phyloP scores from a whole-genome alignment of 2,888 invertebrate species.

The Sicus ferrugineus region DNA sequence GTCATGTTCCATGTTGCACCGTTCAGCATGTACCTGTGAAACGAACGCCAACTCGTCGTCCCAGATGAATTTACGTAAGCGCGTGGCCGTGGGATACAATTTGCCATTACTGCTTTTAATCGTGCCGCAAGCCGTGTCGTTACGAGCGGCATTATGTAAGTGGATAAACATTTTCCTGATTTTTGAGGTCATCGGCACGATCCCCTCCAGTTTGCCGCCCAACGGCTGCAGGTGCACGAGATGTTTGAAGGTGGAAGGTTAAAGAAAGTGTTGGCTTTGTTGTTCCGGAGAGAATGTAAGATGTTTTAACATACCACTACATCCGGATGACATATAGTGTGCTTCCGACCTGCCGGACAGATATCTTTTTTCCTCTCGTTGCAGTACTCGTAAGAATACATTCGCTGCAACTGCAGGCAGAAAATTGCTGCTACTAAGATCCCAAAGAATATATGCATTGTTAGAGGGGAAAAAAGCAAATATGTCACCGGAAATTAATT shows the following conservation, averaged over 20 bases:
- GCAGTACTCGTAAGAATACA: conserved; percentile 3
- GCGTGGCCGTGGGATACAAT: conserved; percentile 38
- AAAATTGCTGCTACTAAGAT: background rate
- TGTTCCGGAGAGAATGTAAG: background rate
- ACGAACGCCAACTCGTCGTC: conserved; percentile 42
- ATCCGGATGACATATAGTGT: conserved; percentile 8
- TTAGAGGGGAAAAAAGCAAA: no score
- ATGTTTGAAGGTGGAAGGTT: background rate
- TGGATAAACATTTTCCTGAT: conserved; percentile 36
- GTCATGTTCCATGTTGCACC: conserved; percentile 34
- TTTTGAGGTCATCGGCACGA: conserved; percentile 41
- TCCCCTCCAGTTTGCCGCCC: conserved; percentile 28
- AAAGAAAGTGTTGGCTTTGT: background rate
- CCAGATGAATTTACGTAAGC: conserved; percentile 45
- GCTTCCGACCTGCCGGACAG: background rate
- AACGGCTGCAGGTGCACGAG: conserved; percentile 1
- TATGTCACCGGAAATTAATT: no score
- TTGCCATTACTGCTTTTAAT: background rate
- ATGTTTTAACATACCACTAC: background rate
- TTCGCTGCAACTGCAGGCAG: background rate
- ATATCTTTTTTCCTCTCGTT: background rate
- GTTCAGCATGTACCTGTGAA: conserved; percentile 37
- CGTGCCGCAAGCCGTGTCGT: conserved; percentile 35
- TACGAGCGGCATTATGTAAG: conserved; percentile 40
- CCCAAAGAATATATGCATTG: no score